Conservation (phyloP, 2,888 invertebrate species). For the Brachynemurus nebulosus region DNA sequence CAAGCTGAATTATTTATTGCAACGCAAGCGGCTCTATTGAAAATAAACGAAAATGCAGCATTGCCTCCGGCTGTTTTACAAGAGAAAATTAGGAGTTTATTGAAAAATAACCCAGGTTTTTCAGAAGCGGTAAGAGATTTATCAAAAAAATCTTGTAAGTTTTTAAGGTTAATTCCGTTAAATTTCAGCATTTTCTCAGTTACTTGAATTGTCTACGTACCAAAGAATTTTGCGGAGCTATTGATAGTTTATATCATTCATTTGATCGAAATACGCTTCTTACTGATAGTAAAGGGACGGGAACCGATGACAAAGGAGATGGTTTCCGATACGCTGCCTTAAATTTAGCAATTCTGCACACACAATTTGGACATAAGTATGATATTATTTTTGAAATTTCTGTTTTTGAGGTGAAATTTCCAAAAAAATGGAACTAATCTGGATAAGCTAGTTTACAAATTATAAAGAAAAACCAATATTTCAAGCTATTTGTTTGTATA, state of each 20-base stretch:
- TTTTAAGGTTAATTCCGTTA: conserved; percentile 8
- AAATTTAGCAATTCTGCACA: conserved; percentile 80
- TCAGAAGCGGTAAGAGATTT: conserved; percentile 58
- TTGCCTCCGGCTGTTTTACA: conserved; percentile 64
- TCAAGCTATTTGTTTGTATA: no score
- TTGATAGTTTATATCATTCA: conserved; percentile 68
- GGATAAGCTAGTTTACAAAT: no score
- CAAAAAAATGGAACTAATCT: no score
- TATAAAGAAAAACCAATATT: no score
- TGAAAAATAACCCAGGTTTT: conserved; percentile 63
- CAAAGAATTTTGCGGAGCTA: conserved; percentile 72
- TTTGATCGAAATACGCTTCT: conserved; percentile 50
- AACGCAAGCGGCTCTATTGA: conserved; percentile 69
- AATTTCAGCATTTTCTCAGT: conserved; percentile 71
- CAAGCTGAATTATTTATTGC: conserved; percentile 84
- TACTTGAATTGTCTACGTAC: conserved; percentile 80
- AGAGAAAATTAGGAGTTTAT: conserved; percentile 53
- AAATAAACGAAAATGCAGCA: conserved; percentile 69
- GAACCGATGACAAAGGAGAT: conserved; percentile 39
- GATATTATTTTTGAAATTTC: no score
- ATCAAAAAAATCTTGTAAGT: no score
- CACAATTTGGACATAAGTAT: conserved; percentile 71
- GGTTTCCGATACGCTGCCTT: conserved; percentile 78
- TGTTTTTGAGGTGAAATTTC: no score
- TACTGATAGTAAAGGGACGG: conserved; percentile 32